Evolutionary conservation across 64 coral and sea anemone species (phyloP).

Genomic region (Pocillopora damicornis): DNA sequence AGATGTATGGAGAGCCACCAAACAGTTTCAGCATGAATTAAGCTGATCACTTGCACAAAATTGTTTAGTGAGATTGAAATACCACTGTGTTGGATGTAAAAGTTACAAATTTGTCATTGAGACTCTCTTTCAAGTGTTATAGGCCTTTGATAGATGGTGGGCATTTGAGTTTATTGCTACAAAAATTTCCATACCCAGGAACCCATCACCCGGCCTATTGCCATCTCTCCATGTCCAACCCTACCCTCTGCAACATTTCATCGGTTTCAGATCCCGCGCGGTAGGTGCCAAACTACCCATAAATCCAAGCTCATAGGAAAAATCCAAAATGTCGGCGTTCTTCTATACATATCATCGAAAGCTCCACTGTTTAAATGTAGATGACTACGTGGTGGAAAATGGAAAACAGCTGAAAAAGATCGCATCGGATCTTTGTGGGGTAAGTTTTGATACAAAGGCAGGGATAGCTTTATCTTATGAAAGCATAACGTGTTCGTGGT

Average conservation of each 20-base stretch:
- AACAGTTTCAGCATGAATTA: too few relatives aligned
- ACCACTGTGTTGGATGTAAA: too few relatives aligned
- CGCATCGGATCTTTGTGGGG: conserved; percentile 26
- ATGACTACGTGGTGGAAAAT: conserved; percentile 3
- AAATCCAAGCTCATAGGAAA: neutral
- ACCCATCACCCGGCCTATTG: too few relatives aligned
- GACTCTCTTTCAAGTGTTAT: too few relatives aligned
- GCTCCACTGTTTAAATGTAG: neutral
- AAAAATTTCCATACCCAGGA: too few relatives aligned
- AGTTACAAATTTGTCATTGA: too few relatives aligned
- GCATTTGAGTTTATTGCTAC: too few relatives aligned
- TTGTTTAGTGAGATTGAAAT: too few relatives aligned
- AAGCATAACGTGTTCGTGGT: neutral
- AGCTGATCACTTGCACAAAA: too few relatives aligned
- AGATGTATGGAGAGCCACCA: too few relatives aligned
- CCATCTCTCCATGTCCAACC: too few relatives aligned
- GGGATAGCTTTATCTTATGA: neutral
- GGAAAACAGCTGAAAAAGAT: neutral
- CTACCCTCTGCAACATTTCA: neutral
- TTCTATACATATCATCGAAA: conserved; percentile 26
- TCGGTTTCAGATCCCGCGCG: neutral
- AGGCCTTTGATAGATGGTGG: too few relatives aligned
- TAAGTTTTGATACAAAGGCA: neutral
- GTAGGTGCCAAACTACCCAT: neutral
- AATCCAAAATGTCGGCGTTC: conserved; percentile 56